A percentile compares a stretch with the other conserved stretches of the same genome.
Conservation (phyloP, 2,113 vertebrate species). For the Potamarius usumacintae region DNA sequence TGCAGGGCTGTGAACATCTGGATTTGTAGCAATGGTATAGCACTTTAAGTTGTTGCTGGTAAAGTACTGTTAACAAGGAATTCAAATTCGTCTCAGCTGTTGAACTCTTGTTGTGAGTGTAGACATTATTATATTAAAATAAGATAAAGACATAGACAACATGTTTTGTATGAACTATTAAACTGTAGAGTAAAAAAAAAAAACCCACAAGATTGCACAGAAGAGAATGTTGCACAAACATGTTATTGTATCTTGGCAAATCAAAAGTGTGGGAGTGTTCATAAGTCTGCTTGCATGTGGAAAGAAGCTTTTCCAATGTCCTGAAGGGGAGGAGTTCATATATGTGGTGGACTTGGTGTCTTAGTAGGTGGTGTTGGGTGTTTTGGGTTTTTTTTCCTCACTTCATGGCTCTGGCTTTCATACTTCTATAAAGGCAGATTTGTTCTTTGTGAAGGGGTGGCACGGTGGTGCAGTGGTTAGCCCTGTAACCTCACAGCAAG, state of each 20-base stretch:
- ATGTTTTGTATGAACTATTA: neutral
- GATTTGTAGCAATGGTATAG: neutral
- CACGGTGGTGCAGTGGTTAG: too few species aligned
- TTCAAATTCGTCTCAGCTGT: neutral
- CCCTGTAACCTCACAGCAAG: too few species aligned
- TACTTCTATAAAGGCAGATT: neutral
- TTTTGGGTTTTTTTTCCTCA: neutral
- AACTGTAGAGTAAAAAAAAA: neutral
- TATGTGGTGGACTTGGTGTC: neutral
- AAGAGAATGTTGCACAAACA: neutral
- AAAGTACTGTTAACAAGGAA: neutral
- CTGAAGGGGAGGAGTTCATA: neutral
- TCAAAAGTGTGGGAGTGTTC: neutral
- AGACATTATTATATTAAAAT: neutral
- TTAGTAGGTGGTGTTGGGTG: neutral
- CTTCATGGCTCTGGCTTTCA: neutral
- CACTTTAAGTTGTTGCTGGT: neutral
- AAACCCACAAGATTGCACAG: neutral
- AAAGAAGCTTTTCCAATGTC: neutral
- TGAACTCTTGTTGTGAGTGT: neutral
- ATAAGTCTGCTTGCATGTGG: neutral
- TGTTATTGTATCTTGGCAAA: too few species aligned
- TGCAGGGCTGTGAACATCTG: neutral
- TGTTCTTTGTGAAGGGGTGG: neutral
- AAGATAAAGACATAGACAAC: too few species aligned